phyloP scores from a whole-genome alignment of 2,113 vertebrate species.

The Petromus typicus region DNA sequence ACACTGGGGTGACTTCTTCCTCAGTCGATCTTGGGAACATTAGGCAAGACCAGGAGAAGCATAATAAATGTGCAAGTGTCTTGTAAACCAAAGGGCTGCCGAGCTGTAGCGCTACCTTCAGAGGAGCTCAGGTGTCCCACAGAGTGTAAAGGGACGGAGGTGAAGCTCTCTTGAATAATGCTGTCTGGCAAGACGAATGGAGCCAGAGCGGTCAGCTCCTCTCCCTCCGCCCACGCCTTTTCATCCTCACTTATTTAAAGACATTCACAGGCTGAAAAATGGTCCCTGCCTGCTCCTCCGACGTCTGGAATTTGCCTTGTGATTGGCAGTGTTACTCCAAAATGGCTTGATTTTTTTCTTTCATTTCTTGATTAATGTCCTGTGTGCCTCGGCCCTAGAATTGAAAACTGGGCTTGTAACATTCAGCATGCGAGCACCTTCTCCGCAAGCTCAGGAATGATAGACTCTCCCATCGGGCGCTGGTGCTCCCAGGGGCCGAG shows the following conservation, averaged over 20 bases:
- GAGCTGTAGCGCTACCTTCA: not conserved
- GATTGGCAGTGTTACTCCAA: constrained; percentile 79
- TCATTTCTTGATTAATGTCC: constrained; percentile 79
- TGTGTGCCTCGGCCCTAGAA: constrained; percentile 37
- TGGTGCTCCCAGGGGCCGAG: not conserved
- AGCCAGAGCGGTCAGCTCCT: constrained; percentile 50
- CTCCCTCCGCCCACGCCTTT: not conserved
- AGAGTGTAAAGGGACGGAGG: constrained; percentile 72
- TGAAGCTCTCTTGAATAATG: constrained; percentile 69
- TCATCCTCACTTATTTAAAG: constrained; percentile 73
- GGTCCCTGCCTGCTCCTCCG: constrained; percentile 61
- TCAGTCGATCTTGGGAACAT: not conserved
- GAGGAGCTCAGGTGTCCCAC: constrained; percentile 64
- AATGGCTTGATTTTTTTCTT: constrained; percentile 70
- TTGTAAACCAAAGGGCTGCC: not conserved
- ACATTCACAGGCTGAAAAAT: constrained; percentile 79
- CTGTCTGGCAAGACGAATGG: constrained; percentile 78
- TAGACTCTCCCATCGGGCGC: not conserved
- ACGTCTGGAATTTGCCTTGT: constrained; percentile 81
- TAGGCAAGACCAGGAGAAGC: not conserved
- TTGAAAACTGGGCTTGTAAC: constrained; percentile 51
- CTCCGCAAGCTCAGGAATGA: constrained; percentile 55
- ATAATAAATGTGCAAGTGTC: not conserved
- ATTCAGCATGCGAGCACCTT: constrained; percentile 25
- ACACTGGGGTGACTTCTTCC: too few relatives aligned